Percentiles rank a stretch among this genome's conserved stretches.
These are phyloP conservation scores for Melierax canorus DNA, from an alignment of 2,113 vertebrate species.

Conservation along the genomic window DNA sequence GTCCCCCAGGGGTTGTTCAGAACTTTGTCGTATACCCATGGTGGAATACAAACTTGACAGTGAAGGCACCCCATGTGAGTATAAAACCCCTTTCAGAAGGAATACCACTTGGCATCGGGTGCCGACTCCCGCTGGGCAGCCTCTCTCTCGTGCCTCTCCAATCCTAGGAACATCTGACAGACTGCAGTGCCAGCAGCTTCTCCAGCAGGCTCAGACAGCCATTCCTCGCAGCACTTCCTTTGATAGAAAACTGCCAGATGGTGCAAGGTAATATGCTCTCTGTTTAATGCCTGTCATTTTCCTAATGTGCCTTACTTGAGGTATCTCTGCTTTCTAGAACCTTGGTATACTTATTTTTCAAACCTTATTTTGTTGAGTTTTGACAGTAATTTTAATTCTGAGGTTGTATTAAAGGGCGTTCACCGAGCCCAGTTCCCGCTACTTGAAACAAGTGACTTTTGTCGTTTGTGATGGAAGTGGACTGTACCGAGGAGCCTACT, in stretches of 20 bases:
- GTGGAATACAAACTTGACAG: slow-evolving; percentile 98
- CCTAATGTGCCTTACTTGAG: neutral
- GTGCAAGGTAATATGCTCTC: slow-evolving; percentile 79
- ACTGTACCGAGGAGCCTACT: neutral
- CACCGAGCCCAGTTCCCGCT: neutral
- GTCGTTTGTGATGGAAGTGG: neutral
- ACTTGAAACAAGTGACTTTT: neutral
- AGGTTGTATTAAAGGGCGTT: neutral
- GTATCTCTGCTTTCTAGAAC: neutral
- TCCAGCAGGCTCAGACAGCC: slow-evolving; percentile 85
- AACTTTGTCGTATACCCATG: slow-evolving; percentile 96
- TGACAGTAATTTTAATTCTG: neutral
- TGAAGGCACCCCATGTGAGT: slow-evolving; percentile 94
- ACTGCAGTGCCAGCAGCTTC: slow-evolving; percentile 86
- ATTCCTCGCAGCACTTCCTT: slow-evolving; percentile 96
- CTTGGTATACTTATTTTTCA: neutral
- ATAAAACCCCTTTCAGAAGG: slow-evolving; percentile 96
- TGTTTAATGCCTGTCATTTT: neutral
- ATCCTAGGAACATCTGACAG: slow-evolving; percentile 86
- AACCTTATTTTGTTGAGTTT: neutral
- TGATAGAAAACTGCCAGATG: slow-evolving; percentile 91
- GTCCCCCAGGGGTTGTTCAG: slow-evolving; percentile 87
- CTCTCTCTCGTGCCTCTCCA: slow-evolving; percentile 85
- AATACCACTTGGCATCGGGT: slow-evolving; percentile 97
- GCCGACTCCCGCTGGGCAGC: slow-evolving; percentile 81